Percentiles rank a stretch among this genome's conserved stretches.
These are phyloP conservation scores for Aromia moschata DNA, from an alignment of 2,888 invertebrate species.

Conservation along the genomic window DNA sequence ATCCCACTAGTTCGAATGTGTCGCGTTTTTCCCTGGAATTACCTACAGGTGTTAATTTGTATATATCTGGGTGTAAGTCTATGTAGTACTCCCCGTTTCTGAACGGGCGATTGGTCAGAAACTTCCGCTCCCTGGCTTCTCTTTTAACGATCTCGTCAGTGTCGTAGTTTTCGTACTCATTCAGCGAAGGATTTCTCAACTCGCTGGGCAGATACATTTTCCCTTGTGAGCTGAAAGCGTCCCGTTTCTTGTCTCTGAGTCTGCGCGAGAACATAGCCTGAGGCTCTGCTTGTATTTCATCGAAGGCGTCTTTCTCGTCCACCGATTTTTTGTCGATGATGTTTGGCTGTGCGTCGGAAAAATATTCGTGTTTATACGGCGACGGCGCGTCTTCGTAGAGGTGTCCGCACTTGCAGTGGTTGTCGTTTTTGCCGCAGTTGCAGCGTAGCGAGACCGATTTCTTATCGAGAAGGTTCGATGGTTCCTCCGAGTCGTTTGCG, in stretches of 20 bases:
- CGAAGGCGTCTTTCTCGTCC: neutral
- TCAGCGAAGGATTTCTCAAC: neutral
- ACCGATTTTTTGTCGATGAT: neutral
- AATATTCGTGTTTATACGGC: conserved; percentile 2
- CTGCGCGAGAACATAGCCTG: neutral
- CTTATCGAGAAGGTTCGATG: conserved; percentile 7
- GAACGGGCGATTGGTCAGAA: conserved; percentile 13
- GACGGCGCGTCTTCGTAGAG: neutral
- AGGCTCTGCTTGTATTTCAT: neutral
- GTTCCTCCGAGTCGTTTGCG: conserved; percentile 10
- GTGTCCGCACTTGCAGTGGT: conserved; percentile 22
- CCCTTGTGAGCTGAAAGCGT: neutral
- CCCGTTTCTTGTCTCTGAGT: neutral
- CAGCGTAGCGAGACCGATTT: conserved; percentile 11
- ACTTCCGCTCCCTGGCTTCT: conserved; percentile 24
- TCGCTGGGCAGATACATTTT: neutral
- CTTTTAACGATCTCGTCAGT: conserved; percentile 20
- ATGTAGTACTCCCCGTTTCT: conserved; percentile 42
- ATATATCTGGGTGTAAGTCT: conserved; percentile 44
- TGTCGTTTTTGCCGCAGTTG: neutral
- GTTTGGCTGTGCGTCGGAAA: conserved; percentile 3
- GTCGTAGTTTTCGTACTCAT: conserved; percentile 17
- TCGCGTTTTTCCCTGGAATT: conserved; percentile 22
- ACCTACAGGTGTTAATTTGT: conserved; percentile 32
- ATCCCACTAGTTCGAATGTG: conserved; percentile 42